These are phyloP conservation scores for Sesia apiformis DNA, from an alignment of 2,888 invertebrate genomes.

Conservation along the genomic window DNA sequence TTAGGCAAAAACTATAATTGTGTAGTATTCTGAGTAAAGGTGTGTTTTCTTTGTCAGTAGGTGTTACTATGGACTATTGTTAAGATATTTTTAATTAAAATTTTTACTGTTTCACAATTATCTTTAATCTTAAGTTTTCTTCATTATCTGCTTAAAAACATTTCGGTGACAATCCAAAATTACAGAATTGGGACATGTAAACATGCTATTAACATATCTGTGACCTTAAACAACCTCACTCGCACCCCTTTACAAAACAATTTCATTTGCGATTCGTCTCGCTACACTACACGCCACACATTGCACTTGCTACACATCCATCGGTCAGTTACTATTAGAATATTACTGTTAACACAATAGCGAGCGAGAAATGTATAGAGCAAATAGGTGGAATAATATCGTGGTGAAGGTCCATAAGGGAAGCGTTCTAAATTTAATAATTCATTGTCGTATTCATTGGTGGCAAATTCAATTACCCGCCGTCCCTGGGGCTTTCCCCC, in stretches of 20 bases:
- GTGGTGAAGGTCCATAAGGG: slow-evolving; percentile 10
- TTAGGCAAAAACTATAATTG: too few relatives aligned
- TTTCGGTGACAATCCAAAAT: too few relatives aligned
- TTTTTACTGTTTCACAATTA: too few relatives aligned
- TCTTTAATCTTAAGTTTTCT: too few relatives aligned
- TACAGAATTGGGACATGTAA: background rate
- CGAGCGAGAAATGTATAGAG: slow-evolving; percentile 6
- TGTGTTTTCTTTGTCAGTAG: too few relatives aligned
- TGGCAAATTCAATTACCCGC: slow-evolving; percentile 65
- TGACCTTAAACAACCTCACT: slow-evolving; percentile 10
- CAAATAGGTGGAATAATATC: background rate
- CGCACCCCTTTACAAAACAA: slow-evolving; percentile 6
- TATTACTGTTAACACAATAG: background rate
- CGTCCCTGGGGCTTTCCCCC: slow-evolving; percentile 22
- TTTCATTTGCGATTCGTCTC: slow-evolving; percentile 20
- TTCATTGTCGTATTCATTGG: slow-evolving; percentile 70
- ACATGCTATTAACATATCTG: slow-evolving; percentile 1
- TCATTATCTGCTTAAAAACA: too few relatives aligned
- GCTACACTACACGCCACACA: slow-evolving; percentile 5
- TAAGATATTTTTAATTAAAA: too few relatives aligned
- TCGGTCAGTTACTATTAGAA: background rate
- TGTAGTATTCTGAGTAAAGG: too few relatives aligned
- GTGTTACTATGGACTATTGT: too few relatives aligned
- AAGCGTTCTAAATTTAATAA: slow-evolving; percentile 61
- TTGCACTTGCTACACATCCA: background rate